A percentile compares a stretch with the other conserved stretches of the same genome.
phyloP scores from a whole-genome alignment of 2,113 vertebrate species.

The Hipposideros armiger region DNA sequence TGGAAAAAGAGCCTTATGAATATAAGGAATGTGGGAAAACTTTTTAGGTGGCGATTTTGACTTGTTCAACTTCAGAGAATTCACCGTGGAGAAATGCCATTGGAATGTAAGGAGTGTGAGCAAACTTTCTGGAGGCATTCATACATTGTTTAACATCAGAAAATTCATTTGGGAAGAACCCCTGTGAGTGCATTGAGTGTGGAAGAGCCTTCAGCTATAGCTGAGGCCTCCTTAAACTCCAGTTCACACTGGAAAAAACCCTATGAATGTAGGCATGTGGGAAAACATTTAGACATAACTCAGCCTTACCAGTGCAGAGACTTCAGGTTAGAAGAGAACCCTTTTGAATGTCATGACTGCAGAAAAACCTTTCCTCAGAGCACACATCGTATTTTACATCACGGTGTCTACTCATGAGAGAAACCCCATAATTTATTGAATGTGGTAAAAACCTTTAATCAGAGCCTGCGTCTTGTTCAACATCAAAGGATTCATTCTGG shows the following conservation, averaged over 20 bases:
- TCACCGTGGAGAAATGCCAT: not conserved
- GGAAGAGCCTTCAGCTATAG: not conserved
- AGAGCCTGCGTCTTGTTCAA: not conserved
- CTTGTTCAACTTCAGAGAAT: not conserved
- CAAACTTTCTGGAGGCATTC: not conserved
- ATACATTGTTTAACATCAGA: not conserved
- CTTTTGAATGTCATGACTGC: not conserved
- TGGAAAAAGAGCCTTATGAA: not conserved
- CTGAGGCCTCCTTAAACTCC: not conserved
- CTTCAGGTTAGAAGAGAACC: not conserved
- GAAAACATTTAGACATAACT: not conserved
- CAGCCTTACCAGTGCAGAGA: not conserved
- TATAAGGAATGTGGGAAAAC: not conserved
- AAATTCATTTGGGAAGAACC: not conserved
- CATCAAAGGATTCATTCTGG: constrained; percentile 4
- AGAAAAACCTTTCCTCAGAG: not conserved
- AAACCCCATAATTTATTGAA: not conserved
- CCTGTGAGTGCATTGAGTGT: not conserved
- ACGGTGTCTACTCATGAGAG: not conserved
- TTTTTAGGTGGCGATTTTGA: not conserved
- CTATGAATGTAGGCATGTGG: not conserved
- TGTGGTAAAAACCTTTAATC: constrained; percentile 9
- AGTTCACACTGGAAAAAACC: not conserved
- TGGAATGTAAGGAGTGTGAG: not conserved
- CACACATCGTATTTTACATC: not conserved